Evolutionary conservation across 1,140 invertebrate genomes (phyloP).

Genomic region (Melitaea cinxia): DNA sequence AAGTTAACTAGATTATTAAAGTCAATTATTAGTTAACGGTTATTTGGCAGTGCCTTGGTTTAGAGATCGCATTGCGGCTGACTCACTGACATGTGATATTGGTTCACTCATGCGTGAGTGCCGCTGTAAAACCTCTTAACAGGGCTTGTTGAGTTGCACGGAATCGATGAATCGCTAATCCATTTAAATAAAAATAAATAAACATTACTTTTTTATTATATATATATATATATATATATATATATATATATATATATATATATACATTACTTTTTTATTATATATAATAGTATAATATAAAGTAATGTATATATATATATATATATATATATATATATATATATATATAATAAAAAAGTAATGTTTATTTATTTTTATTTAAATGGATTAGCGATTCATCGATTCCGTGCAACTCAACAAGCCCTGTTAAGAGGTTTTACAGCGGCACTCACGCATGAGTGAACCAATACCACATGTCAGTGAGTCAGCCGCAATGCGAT

Average conservation of each 20-base stretch:
- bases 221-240: too few relatives aligned
- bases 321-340: too few relatives aligned
- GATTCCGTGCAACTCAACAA: background rate
- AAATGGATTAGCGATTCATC: too few relatives aligned
- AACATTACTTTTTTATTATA: too few relatives aligned
- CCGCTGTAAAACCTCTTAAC: background rate
- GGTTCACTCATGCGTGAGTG: constrained; percentile 4
- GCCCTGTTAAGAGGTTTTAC: constrained; percentile 1
- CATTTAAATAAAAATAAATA: too few relatives aligned
- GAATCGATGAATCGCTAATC: background rate
- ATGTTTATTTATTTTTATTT: too few relatives aligned
- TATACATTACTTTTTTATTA: too few relatives aligned
- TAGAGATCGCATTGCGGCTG: constrained; percentile 16
- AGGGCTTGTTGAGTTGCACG: background rate
- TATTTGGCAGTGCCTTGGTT: constrained; percentile 23
- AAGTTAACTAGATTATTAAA: constrained; percentile 5
- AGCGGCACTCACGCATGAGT: constrained; percentile 2
- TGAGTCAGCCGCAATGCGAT: constrained; percentile 24
- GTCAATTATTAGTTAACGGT: constrained; percentile 11
- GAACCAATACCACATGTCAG: constrained; percentile 16
- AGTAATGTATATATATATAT: too few relatives aligned
- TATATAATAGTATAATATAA: too few relatives aligned
- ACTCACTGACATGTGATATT: constrained; percentile 24
- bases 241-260: too few relatives aligned
- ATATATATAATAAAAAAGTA: too few relatives aligned